Conservation (phyloP, 1,140 invertebrate genomes). For the Spodoptera frugiperda region DNA sequence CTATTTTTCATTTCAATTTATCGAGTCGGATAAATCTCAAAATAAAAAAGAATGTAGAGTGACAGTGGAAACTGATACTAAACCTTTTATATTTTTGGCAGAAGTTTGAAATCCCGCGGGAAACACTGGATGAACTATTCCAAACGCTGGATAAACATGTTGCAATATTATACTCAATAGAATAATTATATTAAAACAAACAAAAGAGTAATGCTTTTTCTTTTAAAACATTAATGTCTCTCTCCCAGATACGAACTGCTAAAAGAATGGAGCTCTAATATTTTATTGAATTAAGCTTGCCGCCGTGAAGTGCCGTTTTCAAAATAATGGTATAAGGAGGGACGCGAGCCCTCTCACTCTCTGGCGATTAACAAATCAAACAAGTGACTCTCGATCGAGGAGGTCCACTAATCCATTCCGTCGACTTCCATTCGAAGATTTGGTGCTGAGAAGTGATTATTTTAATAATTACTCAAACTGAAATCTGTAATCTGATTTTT, state of each 20-base stretch:
- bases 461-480: not conserved
- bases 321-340: constrained; percentile 26
- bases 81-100: no score
- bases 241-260: not conserved
- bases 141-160: no score
- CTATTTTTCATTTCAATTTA: no score
- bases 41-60: no score
- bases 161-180: no score
- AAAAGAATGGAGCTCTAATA: constrained; percentile 31
- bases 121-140: no score
- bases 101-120: no score
- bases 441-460: constrained; percentile 10
- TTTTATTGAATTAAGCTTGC: constrained; percentile 39
- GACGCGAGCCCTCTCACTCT: not conserved
- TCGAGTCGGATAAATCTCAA: no score
- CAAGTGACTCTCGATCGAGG: constrained; percentile 31
- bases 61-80: no score
- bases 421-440: not conserved
- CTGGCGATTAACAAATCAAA: constrained; percentile 35
- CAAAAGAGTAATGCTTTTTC: no score
- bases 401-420: constrained; percentile 18
- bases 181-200: no score
- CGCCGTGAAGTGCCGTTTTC: constrained; percentile 18
- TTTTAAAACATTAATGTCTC: no score
- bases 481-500: not conserved